Evolutionary conservation across 2,113 vertebrate species (phyloP), one percentile per base, ranked within the genome.

Genomic region (Sorex araneus): DNA sequence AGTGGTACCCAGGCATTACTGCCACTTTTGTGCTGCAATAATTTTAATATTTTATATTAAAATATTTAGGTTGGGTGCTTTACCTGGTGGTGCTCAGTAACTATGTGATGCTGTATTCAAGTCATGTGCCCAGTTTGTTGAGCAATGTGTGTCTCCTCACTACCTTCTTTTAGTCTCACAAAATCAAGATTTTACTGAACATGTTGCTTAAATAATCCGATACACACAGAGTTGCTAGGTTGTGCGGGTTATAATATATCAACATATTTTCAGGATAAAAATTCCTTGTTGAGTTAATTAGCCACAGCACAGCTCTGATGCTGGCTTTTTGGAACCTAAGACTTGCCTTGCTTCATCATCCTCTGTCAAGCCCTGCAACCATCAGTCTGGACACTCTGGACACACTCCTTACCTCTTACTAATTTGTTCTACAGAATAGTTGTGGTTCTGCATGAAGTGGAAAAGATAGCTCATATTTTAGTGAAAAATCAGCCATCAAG

Each of bases 151-250:
- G 40, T 9, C 10, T 50, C 13, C 47, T 50, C 9, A 50, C 10
- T 13, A 50, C 9, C 10, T 82, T 67, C 0, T 70, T 74, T 78
- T 32, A 78, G 21, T 67, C 74, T 32, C 9, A 57, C 70, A 47
- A 75, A 83, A 63, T 19, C 16, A 88, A 79, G 43, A 70, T 28
- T 94, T 70, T 21, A 64, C 15, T 19, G 88, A 88, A 84, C 16
- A 18, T 1, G 6, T 23, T 0, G 0, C 13, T 77, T 19, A 73
- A 67, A 45, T 45, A 67, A 45, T 45, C 76, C 47, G 10, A 50
- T 50, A 50, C 16, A 60, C 18, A 36, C 1, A 43, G 21, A 6
- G 27, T 54, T 60, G 18, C 21, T 60, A 60, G 18, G 57, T 21
- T 60, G 57, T 60, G 19, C 57, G 4, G 57, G 18, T 60, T 60